Conservation (phyloP, 2,797 vertebrate genomes). For the Enoplosus armatus region DNA sequence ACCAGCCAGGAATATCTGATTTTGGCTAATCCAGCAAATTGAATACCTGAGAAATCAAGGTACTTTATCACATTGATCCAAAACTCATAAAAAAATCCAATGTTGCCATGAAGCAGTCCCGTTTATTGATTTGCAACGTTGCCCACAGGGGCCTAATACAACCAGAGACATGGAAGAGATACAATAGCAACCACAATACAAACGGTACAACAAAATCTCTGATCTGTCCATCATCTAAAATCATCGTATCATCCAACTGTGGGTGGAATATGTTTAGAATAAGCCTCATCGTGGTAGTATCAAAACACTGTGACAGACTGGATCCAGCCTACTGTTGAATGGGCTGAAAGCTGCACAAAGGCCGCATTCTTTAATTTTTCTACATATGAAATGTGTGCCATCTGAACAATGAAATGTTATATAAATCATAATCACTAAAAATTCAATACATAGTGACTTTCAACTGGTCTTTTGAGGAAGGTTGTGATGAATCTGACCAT, state of each 20-base stretch:
- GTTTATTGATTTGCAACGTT: slow-evolving; percentile 23
- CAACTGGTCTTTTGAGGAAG: neutral
- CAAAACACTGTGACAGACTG: neutral
- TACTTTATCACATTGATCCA: slow-evolving; percentile 20
- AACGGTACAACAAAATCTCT: neutral
- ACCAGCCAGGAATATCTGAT: neutral
- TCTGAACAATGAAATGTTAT: neutral
- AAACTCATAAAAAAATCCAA: slow-evolving; percentile 14
- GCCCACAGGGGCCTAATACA: neutral
- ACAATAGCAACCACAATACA: slow-evolving; percentile 9
- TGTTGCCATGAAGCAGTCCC: slow-evolving; percentile 10
- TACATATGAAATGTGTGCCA: neutral
- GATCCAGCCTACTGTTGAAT: neutral
- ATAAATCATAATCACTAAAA: neutral
- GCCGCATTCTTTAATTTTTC: neutral
- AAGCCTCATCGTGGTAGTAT: neutral
- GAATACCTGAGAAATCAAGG: slow-evolving; percentile 17
- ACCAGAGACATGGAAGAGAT: slow-evolving; percentile 15
- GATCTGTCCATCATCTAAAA: neutral
- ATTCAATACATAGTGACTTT: neutral
- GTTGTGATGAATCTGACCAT: neutral
- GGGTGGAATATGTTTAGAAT: neutral
- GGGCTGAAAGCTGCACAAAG: neutral
- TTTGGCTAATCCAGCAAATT: slow-evolving; percentile 30
- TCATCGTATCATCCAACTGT: neutral